Base-by-base conservation (phyloP, 1,140 invertebrate genomes). In the Eueides isabella region DNA sequence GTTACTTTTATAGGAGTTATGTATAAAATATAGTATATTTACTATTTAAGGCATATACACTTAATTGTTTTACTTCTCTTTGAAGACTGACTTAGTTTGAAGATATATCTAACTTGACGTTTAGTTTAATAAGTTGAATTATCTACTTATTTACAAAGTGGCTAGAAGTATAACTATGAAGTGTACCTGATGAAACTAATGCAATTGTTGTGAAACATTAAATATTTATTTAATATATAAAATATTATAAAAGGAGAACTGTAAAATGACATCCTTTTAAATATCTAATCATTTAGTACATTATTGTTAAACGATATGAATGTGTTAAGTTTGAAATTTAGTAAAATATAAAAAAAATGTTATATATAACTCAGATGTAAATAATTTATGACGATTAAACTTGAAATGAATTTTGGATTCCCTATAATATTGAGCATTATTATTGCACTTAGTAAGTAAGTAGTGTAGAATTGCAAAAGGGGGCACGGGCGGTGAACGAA, bases 381-480 rank as follows among this genome's bases (percentile, higher is more conserved):
- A 61, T 64, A 64, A 62, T 74, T 68, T 62, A 67, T 2, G 26
- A 62, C 67, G 33, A 73, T 33, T 61, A 30, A 48, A 61, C 55
- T 72, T 41, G 44, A 72, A 26, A 74, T 68, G 62, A 68, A 68
- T 73, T 64, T 67, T n/a, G 64, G 16, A 68, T 74, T 61, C 68
- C n/a, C 26, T 41, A 44, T 68, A 26, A 68, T 48, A 44, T 26
- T 44, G 55, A 68, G 30, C 48, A 68, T 69, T 33, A 69, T 79
- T 88, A 88, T 83, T 89, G 88, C 90, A 92, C 90, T 77, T 92
- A 92, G 87, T 91, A 91, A 90, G 83, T 69, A 83, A 79, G 83
- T 89, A 89, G 84, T 72, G 86, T 91, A 91, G 87, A 44, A 75
- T 71, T 80, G 85, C 82, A 78, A 66, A 67, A 30, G 80, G 71